These are phyloP conservation scores for Rotaria macrura DNA, from an alignment of 2,888 invertebrate species.

Conservation along the genomic window DNA sequence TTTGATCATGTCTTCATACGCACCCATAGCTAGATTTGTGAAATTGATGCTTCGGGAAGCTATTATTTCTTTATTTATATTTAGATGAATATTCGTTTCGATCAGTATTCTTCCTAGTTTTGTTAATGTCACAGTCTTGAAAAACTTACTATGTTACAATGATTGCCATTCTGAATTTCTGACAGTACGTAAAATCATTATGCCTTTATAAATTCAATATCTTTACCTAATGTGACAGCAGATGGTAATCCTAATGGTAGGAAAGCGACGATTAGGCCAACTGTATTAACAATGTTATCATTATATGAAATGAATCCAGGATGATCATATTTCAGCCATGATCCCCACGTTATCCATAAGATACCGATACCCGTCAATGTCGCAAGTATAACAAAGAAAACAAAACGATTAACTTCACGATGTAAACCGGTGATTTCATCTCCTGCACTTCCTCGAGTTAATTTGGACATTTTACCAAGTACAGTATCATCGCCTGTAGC, in stretches of 20 bases:
- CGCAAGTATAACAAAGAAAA: constrained; percentile 1
- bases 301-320: not conserved
- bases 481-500: constrained; percentile 28
- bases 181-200: not conserved
- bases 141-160: no score
- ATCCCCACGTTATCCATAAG: constrained; percentile 10
- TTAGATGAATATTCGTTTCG: no score
- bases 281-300: constrained; percentile 19
- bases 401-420: constrained; percentile 27
- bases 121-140: no score
- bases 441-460: not conserved
- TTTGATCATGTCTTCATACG: not conserved
- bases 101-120: no score
- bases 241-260: constrained; percentile 25
- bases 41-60: no score
- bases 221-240: constrained; percentile 20
- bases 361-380: not conserved
- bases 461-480: constrained; percentile 23
- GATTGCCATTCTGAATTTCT: not conserved
- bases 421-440: constrained; percentile 25
- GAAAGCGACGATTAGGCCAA: constrained; percentile 26
- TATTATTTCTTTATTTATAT: no score
- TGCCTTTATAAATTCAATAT: not conserved
- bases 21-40: no score
- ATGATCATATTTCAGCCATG: constrained; percentile 23